Evolutionary conservation across 1,140 invertebrate genomes (phyloP).

Genomic region (Tetragnatha versicolor): DNA sequence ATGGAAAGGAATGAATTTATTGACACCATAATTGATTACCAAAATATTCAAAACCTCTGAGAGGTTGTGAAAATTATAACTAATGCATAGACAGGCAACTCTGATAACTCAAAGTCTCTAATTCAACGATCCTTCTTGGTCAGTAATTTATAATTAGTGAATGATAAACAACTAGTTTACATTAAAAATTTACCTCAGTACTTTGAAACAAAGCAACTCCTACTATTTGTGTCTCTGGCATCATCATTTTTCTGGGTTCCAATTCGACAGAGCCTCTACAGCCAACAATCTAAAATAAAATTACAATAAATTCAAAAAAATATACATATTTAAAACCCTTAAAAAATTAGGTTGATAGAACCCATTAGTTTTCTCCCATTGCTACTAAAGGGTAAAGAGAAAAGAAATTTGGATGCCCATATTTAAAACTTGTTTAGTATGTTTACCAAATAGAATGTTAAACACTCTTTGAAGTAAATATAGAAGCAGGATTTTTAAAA

Average conservation of each 20-base stretch:
- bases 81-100: not conserved
- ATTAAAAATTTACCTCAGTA: conserved; percentile 61
- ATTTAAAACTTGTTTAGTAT: not conserved
- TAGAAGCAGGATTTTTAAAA: too few species aligned
- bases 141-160: too few species aligned
- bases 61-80: too few species aligned
- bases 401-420: not conserved
- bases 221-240: conserved; percentile 66
- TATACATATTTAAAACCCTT: not conserved
- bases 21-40: too few species aligned
- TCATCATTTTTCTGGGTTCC: conserved; percentile 68
- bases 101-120: not conserved
- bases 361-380: not conserved
- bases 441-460: not conserved
- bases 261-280: conserved; percentile 66
- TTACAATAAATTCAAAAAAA: conserved; percentile 7
- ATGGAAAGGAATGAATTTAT: too few species aligned
- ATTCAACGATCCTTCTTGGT: not conserved
- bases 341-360: not conserved
- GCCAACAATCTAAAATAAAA: conserved; percentile 66
- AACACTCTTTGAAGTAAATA: too few species aligned
- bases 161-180: not conserved
- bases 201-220: conserved; percentile 64
- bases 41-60: too few species aligned
- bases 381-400: not conserved